These are phyloP conservation scores for Plodia interpunctella DNA, from an alignment of 1,140 invertebrate species.

Conservation along the genomic window DNA sequence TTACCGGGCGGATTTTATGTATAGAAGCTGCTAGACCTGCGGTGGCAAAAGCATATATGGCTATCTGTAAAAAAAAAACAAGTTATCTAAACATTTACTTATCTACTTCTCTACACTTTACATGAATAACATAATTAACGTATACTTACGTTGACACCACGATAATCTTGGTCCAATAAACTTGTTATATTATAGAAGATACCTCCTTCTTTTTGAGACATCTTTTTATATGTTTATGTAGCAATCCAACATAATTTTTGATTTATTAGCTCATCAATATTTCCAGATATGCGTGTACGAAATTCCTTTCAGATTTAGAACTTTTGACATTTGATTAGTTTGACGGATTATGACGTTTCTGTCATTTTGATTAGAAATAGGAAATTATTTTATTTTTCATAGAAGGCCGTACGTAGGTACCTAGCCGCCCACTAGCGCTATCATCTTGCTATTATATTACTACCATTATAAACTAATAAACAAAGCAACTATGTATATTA, in stretches of 20 bases:
- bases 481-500: no score
- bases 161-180: constrained; percentile 63
- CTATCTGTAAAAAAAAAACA: constrained; percentile 64
- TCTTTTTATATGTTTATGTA: constrained; percentile 36
- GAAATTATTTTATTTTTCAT: no score
- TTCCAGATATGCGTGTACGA: constrained; percentile 41
- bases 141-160: constrained; percentile 60
- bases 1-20: constrained; percentile 74
- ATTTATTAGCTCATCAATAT: constrained; percentile 63
- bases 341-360: constrained; percentile 17
- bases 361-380: no score
- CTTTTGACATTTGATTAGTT: constrained; percentile 20
- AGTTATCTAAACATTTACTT: constrained; percentile 26
- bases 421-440: no score
- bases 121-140: background rate
- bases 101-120: constrained; percentile 13
- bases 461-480: no score
- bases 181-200: constrained; percentile 50
- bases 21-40: constrained; percentile 65
- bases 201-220: constrained; percentile 52
- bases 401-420: no score
- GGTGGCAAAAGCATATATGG: constrained; percentile 69
- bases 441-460: no score
- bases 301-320: constrained; percentile 25
- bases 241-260: constrained; percentile 52